phyloP scores from a whole-genome alignment of 2,888 invertebrate genomes.

The Platypus cylindrus region DNA sequence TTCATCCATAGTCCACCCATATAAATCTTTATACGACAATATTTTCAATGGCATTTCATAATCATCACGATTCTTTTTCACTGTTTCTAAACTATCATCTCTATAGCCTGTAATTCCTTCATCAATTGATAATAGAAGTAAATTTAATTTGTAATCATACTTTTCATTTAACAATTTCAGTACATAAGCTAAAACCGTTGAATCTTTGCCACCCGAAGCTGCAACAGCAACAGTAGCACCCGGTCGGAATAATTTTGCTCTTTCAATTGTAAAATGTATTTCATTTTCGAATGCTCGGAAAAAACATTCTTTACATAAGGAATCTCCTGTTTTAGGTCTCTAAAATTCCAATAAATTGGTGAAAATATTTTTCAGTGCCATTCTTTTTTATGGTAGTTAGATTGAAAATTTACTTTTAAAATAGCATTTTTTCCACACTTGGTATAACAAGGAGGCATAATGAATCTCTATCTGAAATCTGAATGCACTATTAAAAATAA shows the following conservation, averaged over 20 bases:
- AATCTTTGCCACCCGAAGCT: constrained; percentile 92
- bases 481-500: too few species aligned
- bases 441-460: constrained; percentile 58
- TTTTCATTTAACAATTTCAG: constrained; percentile 83
- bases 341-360: constrained; percentile 41
- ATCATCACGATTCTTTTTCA: constrained; percentile 86
- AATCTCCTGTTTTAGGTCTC: constrained; percentile 85
- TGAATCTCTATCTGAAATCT: too few species aligned
- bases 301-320: constrained; percentile 90
- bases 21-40: constrained; percentile 90
- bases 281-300: constrained; percentile 89
- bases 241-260: constrained; percentile 65
- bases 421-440: constrained; percentile 65
- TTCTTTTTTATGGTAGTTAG: not conserved
- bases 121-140: constrained; percentile 90
- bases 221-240: constrained; percentile 86
- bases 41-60: constrained; percentile 90
- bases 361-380: constrained; percentile 1
- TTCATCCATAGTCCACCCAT: constrained; percentile 99
- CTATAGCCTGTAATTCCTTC: constrained; percentile 95
- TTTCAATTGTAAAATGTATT: constrained; percentile 80
- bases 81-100: constrained; percentile 94
- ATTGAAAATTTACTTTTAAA: constrained; percentile 47
- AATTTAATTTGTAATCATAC: constrained; percentile 78
- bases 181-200: constrained; percentile 91